Base-by-base conservation (phyloP, 2,113 vertebrate genomes). In the Motacilla alba region DNA sequence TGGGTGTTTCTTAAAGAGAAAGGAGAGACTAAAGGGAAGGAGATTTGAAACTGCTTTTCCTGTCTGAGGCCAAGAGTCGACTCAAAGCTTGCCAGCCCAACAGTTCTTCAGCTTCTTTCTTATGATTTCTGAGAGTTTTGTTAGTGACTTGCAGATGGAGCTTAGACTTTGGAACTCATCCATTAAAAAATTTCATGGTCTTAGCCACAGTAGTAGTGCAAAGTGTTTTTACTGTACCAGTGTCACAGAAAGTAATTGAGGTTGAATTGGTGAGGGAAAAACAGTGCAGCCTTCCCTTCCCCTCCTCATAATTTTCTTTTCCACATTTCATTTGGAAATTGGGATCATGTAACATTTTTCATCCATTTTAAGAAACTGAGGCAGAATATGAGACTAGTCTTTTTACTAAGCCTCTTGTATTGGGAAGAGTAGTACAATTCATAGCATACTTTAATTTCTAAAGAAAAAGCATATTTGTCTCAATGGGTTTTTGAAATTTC, bases 91-190 rank as follows among this genome's bases (percentile, higher is more conserved):
- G 82, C 94, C 93, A 97, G 83, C 8, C n/a, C 46, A 52, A 87
- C 82, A 87, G 4, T 94, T 96, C 93, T 96, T 97, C 87, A 96
- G 89, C 76, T 95, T 87, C 81, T 90, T 87, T 89, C 73, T 88
- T 85, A 80, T 24, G 58, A 91, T 97, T 95, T 96, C 89, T 93
- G 94, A 95, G 93, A 83, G 83, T 94, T 97, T 97, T 97, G 64
- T 95, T 96, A 97, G 95, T 97, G 92, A 96, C 89, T 97, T 97
- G 94, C 94, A 97, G 96, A 96, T 97, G 96, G 94, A 96, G 94
- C 90, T 95, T 95, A 90, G 72, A 66, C 70, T 95, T 95, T 97
- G 97, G 97, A 98, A 95, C 58, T 89, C 62, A 63, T 97, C 95
- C 97, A 95, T 91, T 76, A 55, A 55, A 90, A 94, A 87, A 89